Conservation (phyloP, 1,140 invertebrate species). For the Hyles euphorbiae region DNA sequence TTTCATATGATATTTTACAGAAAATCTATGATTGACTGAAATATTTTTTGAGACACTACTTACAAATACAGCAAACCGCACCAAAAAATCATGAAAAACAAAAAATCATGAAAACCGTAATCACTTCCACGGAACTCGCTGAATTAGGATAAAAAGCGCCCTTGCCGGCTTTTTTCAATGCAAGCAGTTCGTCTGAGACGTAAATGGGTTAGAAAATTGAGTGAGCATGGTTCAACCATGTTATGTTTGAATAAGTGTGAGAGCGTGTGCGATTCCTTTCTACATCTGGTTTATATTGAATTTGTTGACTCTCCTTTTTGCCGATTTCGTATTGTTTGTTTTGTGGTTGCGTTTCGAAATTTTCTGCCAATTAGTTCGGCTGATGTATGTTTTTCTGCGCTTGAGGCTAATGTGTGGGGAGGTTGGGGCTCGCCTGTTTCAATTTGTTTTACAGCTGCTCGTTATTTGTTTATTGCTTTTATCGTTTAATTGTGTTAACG, state of each 20-base stretch:
- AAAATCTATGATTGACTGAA: too few relatives aligned
- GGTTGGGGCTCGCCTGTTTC: too few relatives aligned
- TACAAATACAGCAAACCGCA: too few relatives aligned
- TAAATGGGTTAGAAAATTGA: slow-evolving; percentile 75
- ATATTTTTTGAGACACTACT: too few relatives aligned
- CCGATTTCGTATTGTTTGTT: slow-evolving; percentile 15
- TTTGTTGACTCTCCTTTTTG: slow-evolving; percentile 25
- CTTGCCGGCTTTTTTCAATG: slow-evolving; percentile 31
- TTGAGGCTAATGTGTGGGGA: too few relatives aligned
- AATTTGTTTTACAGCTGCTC: neutral
- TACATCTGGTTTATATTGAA: slow-evolving; percentile 31
- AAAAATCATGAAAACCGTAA: too few relatives aligned
- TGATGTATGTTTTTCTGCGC: too few relatives aligned
- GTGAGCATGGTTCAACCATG: slow-evolving; percentile 51
- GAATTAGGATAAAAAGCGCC: neutral
- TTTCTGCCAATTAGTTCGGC: slow-evolving; percentile 5
- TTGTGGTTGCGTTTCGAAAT: neutral
- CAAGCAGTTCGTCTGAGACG: slow-evolving; percentile 62
- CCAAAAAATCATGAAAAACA: too few relatives aligned
- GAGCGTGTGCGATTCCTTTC: slow-evolving; percentile 32
- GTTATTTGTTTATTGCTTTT: too few relatives aligned
- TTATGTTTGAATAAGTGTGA: slow-evolving; percentile 58
- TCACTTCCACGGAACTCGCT: too few relatives aligned
- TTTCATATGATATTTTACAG: too few relatives aligned
- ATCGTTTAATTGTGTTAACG: too few relatives aligned